A percentile compares a stretch with the other conserved stretches of the same genome.
Conservation (phyloP, 2,113 vertebrate species). For the Neotoma lepida region DNA sequence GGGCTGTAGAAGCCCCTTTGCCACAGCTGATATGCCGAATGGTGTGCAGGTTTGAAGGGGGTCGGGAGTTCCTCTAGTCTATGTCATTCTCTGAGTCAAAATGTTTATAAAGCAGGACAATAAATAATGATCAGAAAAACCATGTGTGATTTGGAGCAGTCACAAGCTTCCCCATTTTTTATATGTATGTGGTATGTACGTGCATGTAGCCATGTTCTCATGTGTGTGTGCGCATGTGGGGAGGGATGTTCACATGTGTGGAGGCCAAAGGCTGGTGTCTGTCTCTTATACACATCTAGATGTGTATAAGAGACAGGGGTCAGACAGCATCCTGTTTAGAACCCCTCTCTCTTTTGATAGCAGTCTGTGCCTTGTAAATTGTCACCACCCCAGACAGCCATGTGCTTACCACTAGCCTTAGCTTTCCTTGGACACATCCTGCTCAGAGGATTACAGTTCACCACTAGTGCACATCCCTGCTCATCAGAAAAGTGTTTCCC, state of each 20-base stretch:
- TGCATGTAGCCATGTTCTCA: background rate
- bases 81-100: background rate
- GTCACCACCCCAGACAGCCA: background rate
- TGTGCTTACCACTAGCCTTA: background rate
- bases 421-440: background rate
- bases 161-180: background rate
- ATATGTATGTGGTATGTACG: background rate
- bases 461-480: background rate
- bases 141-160: background rate
- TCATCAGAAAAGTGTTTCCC: background rate
- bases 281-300: no score
- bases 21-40: background rate
- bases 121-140: background rate
- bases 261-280: no score
- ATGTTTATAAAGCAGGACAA: background rate
- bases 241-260: background rate
- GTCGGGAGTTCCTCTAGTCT: no score
- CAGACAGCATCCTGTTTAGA: no score
- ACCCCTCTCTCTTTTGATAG: no score
- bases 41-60: background rate
- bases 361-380: no score
- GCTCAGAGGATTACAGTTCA: background rate
- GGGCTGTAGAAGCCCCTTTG: background rate
- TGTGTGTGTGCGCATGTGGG: background rate
- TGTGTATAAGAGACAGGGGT: no score